Conservation (phyloP, 2,888 invertebrate genomes). For the Horisme vitalbata region DNA sequence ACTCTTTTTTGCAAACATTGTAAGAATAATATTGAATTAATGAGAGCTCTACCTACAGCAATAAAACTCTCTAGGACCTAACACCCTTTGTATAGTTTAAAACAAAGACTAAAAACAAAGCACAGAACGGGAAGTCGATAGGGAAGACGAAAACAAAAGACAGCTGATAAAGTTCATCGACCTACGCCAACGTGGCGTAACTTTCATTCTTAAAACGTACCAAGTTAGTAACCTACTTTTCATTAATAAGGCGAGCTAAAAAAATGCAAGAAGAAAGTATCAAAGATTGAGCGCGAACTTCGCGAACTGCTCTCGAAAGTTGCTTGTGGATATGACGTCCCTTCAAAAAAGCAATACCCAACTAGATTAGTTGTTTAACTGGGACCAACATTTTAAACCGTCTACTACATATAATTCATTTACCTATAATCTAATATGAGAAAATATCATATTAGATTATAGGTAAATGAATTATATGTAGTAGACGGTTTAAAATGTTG, state of each 20-base stretch:
- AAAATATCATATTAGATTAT: no score
- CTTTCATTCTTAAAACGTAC: constrained; percentile 81
- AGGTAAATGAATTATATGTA: no score
- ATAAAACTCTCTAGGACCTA: no score
- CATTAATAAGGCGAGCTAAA: constrained; percentile 83
- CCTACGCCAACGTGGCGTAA: constrained; percentile 80
- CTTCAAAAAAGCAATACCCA: no score
- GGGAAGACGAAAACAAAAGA: constrained; percentile 76
- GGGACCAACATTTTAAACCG: no score
- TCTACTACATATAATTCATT: no score
- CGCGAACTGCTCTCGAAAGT: constrained; percentile 56
- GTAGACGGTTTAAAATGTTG: no score
- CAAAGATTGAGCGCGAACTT: constrained; percentile 83
- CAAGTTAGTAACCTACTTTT: constrained; percentile 83
- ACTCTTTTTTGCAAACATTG: no score
- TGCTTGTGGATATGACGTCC: constrained; percentile 50
- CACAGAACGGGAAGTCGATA: constrained; percentile 30
- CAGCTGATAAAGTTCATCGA: constrained; percentile 76
- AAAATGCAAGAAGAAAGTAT: constrained; percentile 83
- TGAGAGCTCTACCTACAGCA: no score
- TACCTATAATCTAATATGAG: no score
- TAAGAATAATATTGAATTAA: no score
- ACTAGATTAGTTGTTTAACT: no score
- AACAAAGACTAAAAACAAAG: constrained; percentile 19
- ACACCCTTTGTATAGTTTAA: neutral